Evolutionary conservation across 2,113 vertebrate species (phyloP), one percentile per base, ranked within the genome.

Genomic region (Stigmatopora argus): DNA sequence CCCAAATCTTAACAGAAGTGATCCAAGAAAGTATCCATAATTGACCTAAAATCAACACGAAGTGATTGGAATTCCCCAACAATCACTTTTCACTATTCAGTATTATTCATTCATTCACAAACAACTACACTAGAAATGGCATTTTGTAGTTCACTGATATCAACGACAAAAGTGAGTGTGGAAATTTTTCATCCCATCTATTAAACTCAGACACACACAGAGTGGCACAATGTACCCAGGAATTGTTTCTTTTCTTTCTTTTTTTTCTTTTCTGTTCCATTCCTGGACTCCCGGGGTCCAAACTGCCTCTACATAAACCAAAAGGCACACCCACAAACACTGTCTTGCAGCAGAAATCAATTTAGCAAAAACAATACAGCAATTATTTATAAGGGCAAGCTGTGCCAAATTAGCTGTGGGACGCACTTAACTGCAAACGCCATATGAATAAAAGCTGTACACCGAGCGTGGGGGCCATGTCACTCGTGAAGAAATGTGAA

Each of bases 331-430:
- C 55, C 66, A 67, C 61, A 74, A 26, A 80, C 69, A 75, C 11
- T 1, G 60, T 68, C 63, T 66, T 70, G 70, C 73, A 67, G 68
- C 76, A 78, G 78, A 80, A 85, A 83, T 85, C 80, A 85, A 88
- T 87, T 87, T 79, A 86, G 83, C 84, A 85, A 88, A 88, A 90
- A 87, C 80, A 88, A 88, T 89, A 66, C 72, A 84, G 81, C 78
- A 89, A 89, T 87, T 67, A 90, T 90, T 92, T 74, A 89, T 87
- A 77, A 85, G 64, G 70, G 62, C 78, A 79, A 73, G 77, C 77
- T 73, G 62, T 80, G 81, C 81, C 85, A 88, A 87, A 86, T 87
- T 78, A 89, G 84, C 83, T 80, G 69, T 78, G 85, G 83, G 84
- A 81, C 21, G 69, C 79, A 82, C 83, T 86, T 87, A 83, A 79